Percentiles rank a stretch among this genome's conserved stretches.
Evolutionary conservation across 2,113 vertebrate species (phyloP).

Genomic region (Leucosticte australis): DNA sequence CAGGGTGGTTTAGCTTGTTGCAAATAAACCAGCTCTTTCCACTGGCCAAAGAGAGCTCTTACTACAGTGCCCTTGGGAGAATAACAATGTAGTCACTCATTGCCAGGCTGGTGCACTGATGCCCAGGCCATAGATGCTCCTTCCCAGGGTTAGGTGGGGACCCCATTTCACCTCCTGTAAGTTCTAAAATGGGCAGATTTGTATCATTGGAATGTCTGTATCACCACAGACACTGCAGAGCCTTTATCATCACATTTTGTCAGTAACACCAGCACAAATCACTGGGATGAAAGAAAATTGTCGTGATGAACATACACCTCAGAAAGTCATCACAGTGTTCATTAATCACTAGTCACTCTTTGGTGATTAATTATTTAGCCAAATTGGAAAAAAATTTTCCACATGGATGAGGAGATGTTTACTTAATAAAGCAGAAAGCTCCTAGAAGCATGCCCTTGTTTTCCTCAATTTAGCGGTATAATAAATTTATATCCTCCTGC

Average conservation of each 20-base stretch:
- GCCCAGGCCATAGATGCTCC: background rate
- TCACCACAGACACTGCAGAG: background rate
- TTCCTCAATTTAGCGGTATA: slow-evolving; percentile 4
- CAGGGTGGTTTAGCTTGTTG: background rate
- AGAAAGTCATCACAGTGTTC: background rate
- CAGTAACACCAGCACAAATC: background rate
- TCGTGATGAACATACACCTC: background rate
- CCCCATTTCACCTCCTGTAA: background rate
- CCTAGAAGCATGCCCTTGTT: slow-evolving; percentile 38
- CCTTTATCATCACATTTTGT: background rate
- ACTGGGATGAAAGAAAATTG: background rate
- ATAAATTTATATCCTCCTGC: slow-evolving; percentile 19
- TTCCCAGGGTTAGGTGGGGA: background rate
- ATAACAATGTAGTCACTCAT: background rate
- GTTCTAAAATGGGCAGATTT: background rate
- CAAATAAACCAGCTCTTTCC: background rate
- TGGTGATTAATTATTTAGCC: slow-evolving; percentile 15
- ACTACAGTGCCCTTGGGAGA: background rate
- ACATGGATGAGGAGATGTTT: background rate
- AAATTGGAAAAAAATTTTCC: slow-evolving; percentile 19
- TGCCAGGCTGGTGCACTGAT: background rate
- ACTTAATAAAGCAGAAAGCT: slow-evolving; percentile 36
- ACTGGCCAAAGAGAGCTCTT: background rate
- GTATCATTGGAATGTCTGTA: fast-evolving
- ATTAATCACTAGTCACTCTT: background rate